These are phyloP conservation scores for Drosophila algonquin DNA, from an alignment of 2,888 invertebrate genomes.

Conservation along the genomic window DNA sequence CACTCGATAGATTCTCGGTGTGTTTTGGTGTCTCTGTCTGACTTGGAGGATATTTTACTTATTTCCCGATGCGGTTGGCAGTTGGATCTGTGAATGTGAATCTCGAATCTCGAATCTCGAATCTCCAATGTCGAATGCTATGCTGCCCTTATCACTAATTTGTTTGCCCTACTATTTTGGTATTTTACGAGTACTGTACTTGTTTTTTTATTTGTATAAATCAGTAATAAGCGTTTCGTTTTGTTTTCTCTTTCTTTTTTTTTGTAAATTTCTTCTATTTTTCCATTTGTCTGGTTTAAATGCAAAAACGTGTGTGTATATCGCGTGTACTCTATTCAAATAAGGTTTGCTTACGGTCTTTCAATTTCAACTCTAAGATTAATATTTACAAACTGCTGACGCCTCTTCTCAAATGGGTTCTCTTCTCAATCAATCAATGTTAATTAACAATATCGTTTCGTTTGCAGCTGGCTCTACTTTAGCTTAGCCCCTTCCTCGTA, in stretches of 20 bases:
- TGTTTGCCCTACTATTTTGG: conserved; percentile 53
- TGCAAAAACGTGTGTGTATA: conserved; percentile 67
- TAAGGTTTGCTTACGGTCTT: conserved; percentile 27
- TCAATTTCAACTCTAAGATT: conserved; percentile 10
- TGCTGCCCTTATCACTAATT: conserved; percentile 45
- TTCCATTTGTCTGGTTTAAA: conserved; percentile 57
- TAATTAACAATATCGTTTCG: conserved; percentile 38
- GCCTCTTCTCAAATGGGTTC: conserved; percentile 1
- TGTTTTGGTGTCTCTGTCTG: conserved; percentile 5
- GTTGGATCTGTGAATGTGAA: conserved; percentile 18
- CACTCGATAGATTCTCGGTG: conserved; percentile 30
- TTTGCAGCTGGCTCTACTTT: conserved; percentile 28
- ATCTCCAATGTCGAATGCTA: conserved; percentile 9
- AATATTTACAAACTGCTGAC: conserved; percentile 37
- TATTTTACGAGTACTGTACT: conserved; percentile 31
- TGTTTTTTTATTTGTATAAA: conserved; percentile 51
- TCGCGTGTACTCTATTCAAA: conserved; percentile 51
- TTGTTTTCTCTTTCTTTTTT: conserved; percentile 47
- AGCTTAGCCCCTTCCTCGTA: conserved; percentile 22
- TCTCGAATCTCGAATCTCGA: no score
- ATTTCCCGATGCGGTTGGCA: conserved; percentile 45
- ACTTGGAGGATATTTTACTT: conserved; percentile 24
- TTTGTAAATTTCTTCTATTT: conserved; percentile 73
- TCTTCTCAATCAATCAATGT: neutral
- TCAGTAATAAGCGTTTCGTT: conserved; percentile 75